phyloP scores from a whole-genome alignment of 2,888 invertebrate genomes.

The Pseudococcus viburni region DNA sequence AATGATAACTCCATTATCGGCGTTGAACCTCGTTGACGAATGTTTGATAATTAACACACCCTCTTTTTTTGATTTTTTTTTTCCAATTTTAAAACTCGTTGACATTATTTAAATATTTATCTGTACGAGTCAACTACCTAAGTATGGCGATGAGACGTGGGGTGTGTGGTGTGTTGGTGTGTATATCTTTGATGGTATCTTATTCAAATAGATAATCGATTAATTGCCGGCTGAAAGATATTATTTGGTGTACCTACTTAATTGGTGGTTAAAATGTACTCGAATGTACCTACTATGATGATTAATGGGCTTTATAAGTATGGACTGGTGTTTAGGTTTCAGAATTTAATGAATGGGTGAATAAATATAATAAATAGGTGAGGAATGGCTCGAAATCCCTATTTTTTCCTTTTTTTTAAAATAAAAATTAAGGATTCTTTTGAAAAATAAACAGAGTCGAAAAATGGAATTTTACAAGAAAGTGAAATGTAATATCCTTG shows the following conservation, averaged over 20 bases:
- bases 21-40: constrained; percentile 2
- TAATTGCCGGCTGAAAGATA: neutral
- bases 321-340: too few relatives aligned
- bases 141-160: neutral
- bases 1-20: constrained; percentile 21
- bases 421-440: too few relatives aligned
- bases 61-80: neutral
- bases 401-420: too few relatives aligned
- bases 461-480: too few relatives aligned
- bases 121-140: neutral
- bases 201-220: neutral
- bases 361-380: too few relatives aligned
- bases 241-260: neutral
- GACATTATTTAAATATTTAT: constrained; percentile 52
- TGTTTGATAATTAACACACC: constrained; percentile 47
- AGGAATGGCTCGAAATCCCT: too few relatives aligned
- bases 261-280: neutral
- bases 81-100: neutral
- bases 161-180: neutral
- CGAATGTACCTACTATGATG: neutral
- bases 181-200: neutral
- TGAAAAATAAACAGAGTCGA: too few relatives aligned
- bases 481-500: too few relatives aligned
- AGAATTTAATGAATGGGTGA: too few relatives aligned
- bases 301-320: neutral